Base-by-base conservation (phyloP, 2,797 vertebrate genomes). In the Typhlichthys subterraneus region DNA sequence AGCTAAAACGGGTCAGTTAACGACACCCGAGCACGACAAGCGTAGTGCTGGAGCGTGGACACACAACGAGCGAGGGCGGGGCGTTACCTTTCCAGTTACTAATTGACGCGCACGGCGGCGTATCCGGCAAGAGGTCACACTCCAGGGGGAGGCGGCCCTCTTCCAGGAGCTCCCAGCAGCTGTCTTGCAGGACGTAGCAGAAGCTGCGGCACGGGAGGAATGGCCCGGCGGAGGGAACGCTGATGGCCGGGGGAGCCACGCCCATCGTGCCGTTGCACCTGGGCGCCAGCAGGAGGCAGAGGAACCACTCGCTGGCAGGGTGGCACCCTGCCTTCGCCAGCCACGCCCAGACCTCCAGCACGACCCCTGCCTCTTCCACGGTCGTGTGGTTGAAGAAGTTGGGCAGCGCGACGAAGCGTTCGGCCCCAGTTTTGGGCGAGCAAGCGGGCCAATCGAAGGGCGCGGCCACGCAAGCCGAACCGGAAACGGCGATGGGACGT, bases 31-130 rank as follows among this genome's bases (percentile, higher is more conserved):
- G 33, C 5, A 17, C 19, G 23, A 53, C 59, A 38, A 9, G 8
- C 7, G 33, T 9, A 9, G 5, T 38, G 33, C 33, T 6, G 33
- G 33, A 38, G 33, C 23, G 23, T 3, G 33, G 33, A 38, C 33
- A 9, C 33, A 38, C 33, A 38, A 9, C 33, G 8, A 9, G 33
- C 33, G 33, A 9, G 53, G 7, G 33, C 7, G 33, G 33, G 53
- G 57, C 58, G 84, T 95, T 95, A 96, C 96, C 96, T 98, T 93
- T 91, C 53, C 85, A 87, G 77, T 90, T 92, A 92, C 94, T 94
- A 93, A 95, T 89, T 67, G 94, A 94, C 84, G 80, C 60, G 80
- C 90, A 89, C 70, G 88, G 85, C 17, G 86, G 71, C 13, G 57
- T 79, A 29, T 91, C 72, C 0, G 95, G 95, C 57, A 97, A 93